A percentile compares a stretch with the other conserved stretches of the same genome.
Conservation (phyloP, 2,888 invertebrate species). For the Aphidius colemani region DNA sequence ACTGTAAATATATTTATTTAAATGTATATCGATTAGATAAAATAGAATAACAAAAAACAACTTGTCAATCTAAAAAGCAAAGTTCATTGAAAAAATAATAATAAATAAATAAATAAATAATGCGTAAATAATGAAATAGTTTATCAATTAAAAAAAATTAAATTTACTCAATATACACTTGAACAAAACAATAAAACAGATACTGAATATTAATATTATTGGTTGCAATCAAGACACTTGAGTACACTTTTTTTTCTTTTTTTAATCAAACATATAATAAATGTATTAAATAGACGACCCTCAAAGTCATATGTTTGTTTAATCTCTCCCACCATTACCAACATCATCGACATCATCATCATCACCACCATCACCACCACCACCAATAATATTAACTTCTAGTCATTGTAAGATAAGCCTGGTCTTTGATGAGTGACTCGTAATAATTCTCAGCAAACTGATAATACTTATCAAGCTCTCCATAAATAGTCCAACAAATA, state of each 20-base stretch:
- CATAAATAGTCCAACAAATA: constrained; percentile 54
- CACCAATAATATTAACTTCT: constrained; percentile 34
- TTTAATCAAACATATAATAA: too few relatives aligned
- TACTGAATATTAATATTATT: neutral
- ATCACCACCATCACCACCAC: neutral
- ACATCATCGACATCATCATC: constrained; percentile 4
- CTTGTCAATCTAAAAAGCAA: too few relatives aligned
- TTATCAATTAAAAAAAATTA: too few relatives aligned
- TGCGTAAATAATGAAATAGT: too few relatives aligned
- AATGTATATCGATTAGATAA: too few relatives aligned
- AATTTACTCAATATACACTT: too few relatives aligned
- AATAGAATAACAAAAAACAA: too few relatives aligned
- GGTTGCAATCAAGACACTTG: too few relatives aligned
- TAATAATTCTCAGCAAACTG: constrained; percentile 33
- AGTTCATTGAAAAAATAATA: too few relatives aligned
- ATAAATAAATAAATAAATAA: too few relatives aligned
- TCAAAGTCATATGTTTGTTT: constrained; percentile 39
- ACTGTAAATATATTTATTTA: too few relatives aligned
- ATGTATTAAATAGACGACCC: constrained; percentile 32
- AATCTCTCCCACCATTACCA: constrained; percentile 31
- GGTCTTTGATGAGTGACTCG: constrained; percentile 39
- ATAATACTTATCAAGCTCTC: constrained; percentile 54
- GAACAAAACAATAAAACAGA: neutral
- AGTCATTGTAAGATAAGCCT: constrained; percentile 47
- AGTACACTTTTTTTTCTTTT: too few relatives aligned